Conservation (phyloP, 30 jellyfish, hydroid and myxozoan genomes). For the Sanderia malayensis region DNA sequence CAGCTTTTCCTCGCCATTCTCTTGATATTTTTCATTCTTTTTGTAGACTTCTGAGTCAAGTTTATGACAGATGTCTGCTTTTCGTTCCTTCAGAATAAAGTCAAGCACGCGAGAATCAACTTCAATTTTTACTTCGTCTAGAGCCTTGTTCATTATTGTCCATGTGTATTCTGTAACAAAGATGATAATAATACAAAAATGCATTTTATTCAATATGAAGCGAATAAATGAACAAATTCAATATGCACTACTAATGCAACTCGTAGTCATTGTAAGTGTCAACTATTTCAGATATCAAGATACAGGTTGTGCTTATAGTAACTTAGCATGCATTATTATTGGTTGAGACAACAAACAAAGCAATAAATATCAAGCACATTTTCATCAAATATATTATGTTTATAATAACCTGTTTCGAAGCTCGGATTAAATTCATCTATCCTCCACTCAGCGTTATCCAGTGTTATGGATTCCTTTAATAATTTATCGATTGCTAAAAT, state of each 20-base stretch:
- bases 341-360: too few species aligned
- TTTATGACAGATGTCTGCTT: neutral
- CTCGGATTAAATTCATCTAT: neutral
- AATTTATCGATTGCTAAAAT: neutral
- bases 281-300: too few species aligned
- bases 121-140: conserved; percentile 6
- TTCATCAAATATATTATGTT: neutral
- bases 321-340: too few species aligned
- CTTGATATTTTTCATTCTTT: neutral
- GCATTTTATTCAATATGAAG: neutral
- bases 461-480: neutral
- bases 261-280: too few species aligned
- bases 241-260: too few species aligned
- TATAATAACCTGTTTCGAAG: neutral
- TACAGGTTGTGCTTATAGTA: too few species aligned
- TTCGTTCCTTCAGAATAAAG: neutral
- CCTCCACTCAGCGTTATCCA: neutral
- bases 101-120: conserved; percentile 17
- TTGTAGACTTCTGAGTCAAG: conserved; percentile 12
- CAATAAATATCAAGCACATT: too few species aligned
- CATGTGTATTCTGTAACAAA: conserved; percentile 24
- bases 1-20: neutral
- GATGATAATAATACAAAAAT: neutral
- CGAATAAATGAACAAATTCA: neutral
- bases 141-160: conserved; percentile 23